phyloP scores from a whole-genome alignment of 2,888 invertebrate species.

The Dilophus febrilis region DNA sequence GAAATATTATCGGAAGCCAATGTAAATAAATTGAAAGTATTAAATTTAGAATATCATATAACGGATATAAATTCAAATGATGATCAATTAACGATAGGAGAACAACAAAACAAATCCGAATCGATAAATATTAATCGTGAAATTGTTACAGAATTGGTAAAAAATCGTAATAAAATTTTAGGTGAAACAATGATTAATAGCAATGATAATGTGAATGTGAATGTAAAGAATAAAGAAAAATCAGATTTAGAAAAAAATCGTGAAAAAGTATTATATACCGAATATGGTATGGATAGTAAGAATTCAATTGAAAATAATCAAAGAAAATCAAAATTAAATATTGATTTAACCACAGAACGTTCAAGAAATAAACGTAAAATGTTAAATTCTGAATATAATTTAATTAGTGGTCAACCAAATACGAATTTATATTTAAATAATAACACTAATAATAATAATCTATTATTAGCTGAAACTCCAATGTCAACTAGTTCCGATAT shows the following conservation, averaged over 20 bases:
- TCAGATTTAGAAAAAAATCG: conserved; percentile 6
- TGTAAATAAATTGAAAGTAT: conserved; percentile 40
- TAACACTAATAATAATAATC: too few species aligned
- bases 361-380: conserved; percentile 17
- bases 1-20: conserved; percentile 37
- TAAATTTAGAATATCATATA: conserved; percentile 42
- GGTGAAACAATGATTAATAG: conserved; percentile 14
- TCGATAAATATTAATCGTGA: neutral
- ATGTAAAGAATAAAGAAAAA: conserved; percentile 15
- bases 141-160: conserved; percentile 22
- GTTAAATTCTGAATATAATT: conserved; percentile 18
- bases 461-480: conserved; percentile 13
- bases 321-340: conserved; percentile 11
- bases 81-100: neutral
- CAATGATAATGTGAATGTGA: conserved; percentile 20
- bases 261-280: neutral
- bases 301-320: neutral
- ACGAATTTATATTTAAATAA: neutral
- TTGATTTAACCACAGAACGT: conserved; percentile 18
- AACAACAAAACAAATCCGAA: too few species aligned
- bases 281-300: neutral
- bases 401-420: conserved; percentile 13
- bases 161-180: conserved; percentile 17
- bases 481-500: conserved; percentile 20
- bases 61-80: conserved; percentile 24